These are phyloP conservation scores for Ptyas mucosa DNA, from an alignment of 2,113 vertebrate species.

Conservation along the genomic window DNA sequence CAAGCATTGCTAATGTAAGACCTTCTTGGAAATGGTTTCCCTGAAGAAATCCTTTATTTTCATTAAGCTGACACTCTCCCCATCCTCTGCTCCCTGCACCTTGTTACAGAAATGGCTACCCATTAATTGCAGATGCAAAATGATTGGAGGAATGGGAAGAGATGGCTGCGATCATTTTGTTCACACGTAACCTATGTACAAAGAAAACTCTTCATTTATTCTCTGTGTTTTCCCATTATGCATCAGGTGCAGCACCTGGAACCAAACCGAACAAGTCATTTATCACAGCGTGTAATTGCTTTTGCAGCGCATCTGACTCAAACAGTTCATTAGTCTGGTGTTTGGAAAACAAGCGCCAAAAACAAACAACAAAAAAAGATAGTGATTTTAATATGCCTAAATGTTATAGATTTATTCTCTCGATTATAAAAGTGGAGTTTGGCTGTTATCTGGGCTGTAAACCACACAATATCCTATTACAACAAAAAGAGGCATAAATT, in stretches of 20 bases:
- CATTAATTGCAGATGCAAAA: background rate
- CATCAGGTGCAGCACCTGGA: constrained; percentile 39
- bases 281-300: constrained; percentile 31
- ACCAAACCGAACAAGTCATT: constrained; percentile 31
- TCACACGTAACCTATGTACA: background rate
- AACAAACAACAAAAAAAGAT: background rate
- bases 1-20: background rate
- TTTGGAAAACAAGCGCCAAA: constrained; percentile 30
- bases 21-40: background rate
- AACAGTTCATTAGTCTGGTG: constrained; percentile 22
- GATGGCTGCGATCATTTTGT: constrained; percentile 21
- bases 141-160: background rate
- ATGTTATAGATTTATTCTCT: background rate
- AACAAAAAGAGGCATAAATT: background rate
- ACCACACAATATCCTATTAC: background rate
- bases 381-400: constrained; percentile 25
- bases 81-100: background rate
- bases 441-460: constrained; percentile 13
- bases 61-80: background rate
- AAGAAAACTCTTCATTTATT: background rate
- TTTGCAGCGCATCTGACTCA: constrained; percentile 35
- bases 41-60: constrained; percentile 19
- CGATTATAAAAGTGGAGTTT: constrained; percentile 5
- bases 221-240: background rate
- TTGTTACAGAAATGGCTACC: constrained; percentile 1